phyloP scores from a whole-genome alignment of 2,113 vertebrate species.

The Peromyscus californicus region DNA sequence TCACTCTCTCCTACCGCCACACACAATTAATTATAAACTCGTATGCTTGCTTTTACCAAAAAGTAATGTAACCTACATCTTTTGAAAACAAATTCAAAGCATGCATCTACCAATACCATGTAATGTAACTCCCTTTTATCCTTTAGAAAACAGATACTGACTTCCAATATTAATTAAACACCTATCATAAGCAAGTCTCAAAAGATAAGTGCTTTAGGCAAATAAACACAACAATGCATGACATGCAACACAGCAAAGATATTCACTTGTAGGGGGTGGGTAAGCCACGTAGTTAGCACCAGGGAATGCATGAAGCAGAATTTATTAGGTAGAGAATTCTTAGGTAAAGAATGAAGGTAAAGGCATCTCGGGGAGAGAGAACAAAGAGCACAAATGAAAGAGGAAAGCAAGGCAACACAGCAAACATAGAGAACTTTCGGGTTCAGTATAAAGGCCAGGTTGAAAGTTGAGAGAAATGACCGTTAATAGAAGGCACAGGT shows the following conservation, averaged over 20 bases:
- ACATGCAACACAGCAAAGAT: neutral
- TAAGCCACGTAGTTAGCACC: neutral
- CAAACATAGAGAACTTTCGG: neutral
- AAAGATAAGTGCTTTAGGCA: neutral
- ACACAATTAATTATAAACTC: conserved; percentile 31
- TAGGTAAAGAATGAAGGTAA: neutral
- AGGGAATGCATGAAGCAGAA: neutral
- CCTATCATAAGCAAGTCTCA: neutral
- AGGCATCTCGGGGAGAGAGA: neutral
- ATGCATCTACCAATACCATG: conserved; percentile 6
- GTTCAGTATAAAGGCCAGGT: neutral
- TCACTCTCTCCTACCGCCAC: conserved; percentile 4
- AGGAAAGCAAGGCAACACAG: neutral
- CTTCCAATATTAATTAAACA: neutral
- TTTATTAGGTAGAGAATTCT: neutral
- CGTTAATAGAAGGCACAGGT: neutral
- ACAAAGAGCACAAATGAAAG: neutral
- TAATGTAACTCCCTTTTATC: conserved; percentile 40
- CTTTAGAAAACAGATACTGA: conserved; percentile 43
- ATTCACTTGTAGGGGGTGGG: accelerated
- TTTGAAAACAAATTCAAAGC: neutral
- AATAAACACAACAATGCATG: neutral
- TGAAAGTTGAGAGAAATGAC: neutral
- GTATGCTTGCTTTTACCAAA: neutral
- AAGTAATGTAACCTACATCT: conserved; percentile 2